Conservation (phyloP, 1,140 invertebrate genomes). For the Lepidotrigona ventralis region DNA sequence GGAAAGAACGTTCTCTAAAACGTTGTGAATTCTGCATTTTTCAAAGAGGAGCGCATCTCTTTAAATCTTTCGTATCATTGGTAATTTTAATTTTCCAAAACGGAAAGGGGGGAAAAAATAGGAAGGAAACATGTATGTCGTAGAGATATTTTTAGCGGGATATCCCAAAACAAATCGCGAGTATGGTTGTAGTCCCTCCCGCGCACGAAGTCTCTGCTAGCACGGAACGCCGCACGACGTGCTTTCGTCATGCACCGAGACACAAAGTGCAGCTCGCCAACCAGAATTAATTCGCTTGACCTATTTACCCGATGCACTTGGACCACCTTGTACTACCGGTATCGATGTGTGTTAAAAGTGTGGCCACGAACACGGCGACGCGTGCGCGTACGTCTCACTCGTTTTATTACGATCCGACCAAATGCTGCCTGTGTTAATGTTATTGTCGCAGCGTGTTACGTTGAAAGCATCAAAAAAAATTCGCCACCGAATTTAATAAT, state of each 20-base stretch:
- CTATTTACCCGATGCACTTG: slow-evolving; percentile 76
- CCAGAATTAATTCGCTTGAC: slow-evolving; percentile 70
- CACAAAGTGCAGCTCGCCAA: slow-evolving; percentile 56
- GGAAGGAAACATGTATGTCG: too few relatives aligned
- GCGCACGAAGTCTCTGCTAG: neutral
- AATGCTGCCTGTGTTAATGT: neutral
- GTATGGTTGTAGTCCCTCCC: neutral
- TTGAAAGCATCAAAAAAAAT: neutral
- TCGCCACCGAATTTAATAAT: neutral
- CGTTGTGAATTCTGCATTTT: neutral
- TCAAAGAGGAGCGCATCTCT: neutral
- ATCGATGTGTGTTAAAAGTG: slow-evolving; percentile 43
- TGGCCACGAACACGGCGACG: slow-evolving; percentile 19
- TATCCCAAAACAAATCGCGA: neutral
- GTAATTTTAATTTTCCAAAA: too few relatives aligned
- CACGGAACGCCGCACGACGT: neutral
- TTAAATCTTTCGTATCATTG: too few relatives aligned
- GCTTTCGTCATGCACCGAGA: slow-evolving; percentile 47
- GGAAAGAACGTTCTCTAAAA: neutral
- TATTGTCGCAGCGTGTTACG: neutral
- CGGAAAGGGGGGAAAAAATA: too few relatives aligned
- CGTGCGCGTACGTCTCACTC: slow-evolving; percentile 44
- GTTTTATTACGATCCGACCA: neutral
- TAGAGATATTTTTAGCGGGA: too few relatives aligned
- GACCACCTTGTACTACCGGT: slow-evolving; percentile 60